Base-by-base conservation (phyloP, 1,140 invertebrate species). In the Lucilia sericata region DNA sequence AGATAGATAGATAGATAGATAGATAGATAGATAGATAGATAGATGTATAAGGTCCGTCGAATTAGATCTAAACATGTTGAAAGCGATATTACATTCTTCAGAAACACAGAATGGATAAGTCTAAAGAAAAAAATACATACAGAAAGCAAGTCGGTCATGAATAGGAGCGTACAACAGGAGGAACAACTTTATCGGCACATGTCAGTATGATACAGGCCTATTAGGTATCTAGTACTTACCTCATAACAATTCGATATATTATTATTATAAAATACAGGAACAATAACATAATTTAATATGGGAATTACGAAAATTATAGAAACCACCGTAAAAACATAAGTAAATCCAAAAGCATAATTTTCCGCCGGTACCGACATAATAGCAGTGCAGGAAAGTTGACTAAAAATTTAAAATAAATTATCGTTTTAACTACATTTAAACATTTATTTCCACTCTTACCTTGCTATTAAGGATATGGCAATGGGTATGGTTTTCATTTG, bases 221-320 rank as follows among this genome's bases (percentile, higher is more conserved):
- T 30, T 30, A 30, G 1, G 1, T 30, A 3, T 30, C 25, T 30
- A 3, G 25, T 2, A 30, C 86, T 88, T 93, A 96, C 96, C 93
- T 97, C 94, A 90, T 97, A 97, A 30, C 94, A 95, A 83, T 96
- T 96, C n/a, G 95, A 96, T 5, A 96, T 94, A 90, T 95, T 93
- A 7, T 97, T 93, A 42, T 94, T 93, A 87, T 95, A 97, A 91
- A 97, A 97, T 0, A 97, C 95, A 0, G 97, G 96, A n/a, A 97
- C 92, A 87, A 96, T 96, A 19, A 96, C 92, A 42, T 92, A 92
- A n/a, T 94, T 93, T 86, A 96, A 93, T 0, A 94, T 92, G 2
- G 95, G 86, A 14, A 95, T 93, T 25, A 95, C 94, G 2, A 95
- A 91, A 36, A 93, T 87, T 87, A 95, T 94, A 2, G 93, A 91